Evolutionary conservation across 2,797 vertebrate genomes (phyloP), one percentile per base, ranked within the genome.

Genomic region (Gobio occitaniae): DNA sequence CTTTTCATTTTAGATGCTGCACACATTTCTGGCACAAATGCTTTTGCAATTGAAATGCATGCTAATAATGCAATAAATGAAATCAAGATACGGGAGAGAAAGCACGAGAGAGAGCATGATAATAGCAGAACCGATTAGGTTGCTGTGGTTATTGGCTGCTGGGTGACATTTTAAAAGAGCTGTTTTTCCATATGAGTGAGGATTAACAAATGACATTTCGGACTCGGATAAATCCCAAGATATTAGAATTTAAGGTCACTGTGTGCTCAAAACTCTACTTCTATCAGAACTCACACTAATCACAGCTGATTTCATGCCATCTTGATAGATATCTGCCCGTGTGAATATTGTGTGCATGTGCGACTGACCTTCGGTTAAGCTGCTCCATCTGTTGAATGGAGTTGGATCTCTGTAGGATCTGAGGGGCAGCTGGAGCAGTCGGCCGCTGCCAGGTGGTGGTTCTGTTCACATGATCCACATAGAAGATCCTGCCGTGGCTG

Each of bases 331-430:
- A 36, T 71, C 74, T 70, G 44, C 70, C 32, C 47, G 25, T 78
- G 41, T 83, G n/a, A 59, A 12, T 29, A 19, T 52, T 13, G 54
- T 7, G 19, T 21, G 54, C 54, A 56, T 9, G 54, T 68, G 32
- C 1, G 70, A 15, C 82, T 41, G 65, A 98, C 97, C 97, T 94
- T 89, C 97, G 96, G 93, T 99, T 98, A 84, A 98, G 94, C 93
- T 99, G 97, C 88, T 99, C 97, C 97, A 99, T 99, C 89, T 99
- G 98, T 91, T 99, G 97, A 50, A 98, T 98, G 86, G 97, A 99
- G 92, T 95, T 96, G 32, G 97, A 99, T 81, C 98, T 96, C 94
- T 98, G 98, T 44, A 99, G 96, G 78, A 97, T 96, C 93, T 98
- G 96, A 0, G 96, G 96, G 77, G 97, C 96, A 0, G 98, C 96